Evolutionary conservation across 2,113 vertebrate species (phyloP), one percentile per base, ranked within the genome.

Genomic region (Pedionomus torquatus): DNA sequence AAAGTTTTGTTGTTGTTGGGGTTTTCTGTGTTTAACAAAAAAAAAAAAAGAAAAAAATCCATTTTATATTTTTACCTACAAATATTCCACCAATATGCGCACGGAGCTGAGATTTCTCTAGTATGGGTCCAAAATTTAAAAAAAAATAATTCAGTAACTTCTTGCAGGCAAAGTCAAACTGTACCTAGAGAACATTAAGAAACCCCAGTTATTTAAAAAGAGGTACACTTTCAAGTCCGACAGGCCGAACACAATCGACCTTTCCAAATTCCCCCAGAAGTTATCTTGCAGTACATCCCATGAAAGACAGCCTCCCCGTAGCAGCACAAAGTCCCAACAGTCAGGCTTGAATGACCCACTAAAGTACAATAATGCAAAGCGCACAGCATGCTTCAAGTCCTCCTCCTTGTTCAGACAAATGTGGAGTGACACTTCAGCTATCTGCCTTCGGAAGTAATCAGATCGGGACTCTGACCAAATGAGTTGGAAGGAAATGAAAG

Each of bases 61-160:
- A 20, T 70, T 54, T 48, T 18, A 91, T 87, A 57, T 70, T 96
- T 90, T 93, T 61, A 89, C 70, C 51, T 82, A 95, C 37, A 80
- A 51, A 65, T 65, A 71, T 69, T 90, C 77, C 87, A 93, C 70
- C 87, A 84, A 72, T 80, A 69, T 81, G 78, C 64, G 76, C 90
- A 95, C 89, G 96, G 94, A 95, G 93, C 63, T 48, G 58, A 97
- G 85, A 75, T 52, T 90, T 55, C 72, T 96, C 89, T 65, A 93
- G 80, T 71, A 94, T 69, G 13, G 54, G 17, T 74, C 65, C 80
- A 86, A 83, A 86, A 76, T 81, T 83, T 24, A 2, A 55, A 19
- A 87, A 74, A 71, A 49, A 61, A 26, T 13, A 30, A 35, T 14
- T n/a, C 12, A 79, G 0, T 69, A 70, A 92, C 69, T 97, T 87